phyloP scores from a whole-genome alignment of 2,888 invertebrate species.

The Tanypteryx hageni region DNA sequence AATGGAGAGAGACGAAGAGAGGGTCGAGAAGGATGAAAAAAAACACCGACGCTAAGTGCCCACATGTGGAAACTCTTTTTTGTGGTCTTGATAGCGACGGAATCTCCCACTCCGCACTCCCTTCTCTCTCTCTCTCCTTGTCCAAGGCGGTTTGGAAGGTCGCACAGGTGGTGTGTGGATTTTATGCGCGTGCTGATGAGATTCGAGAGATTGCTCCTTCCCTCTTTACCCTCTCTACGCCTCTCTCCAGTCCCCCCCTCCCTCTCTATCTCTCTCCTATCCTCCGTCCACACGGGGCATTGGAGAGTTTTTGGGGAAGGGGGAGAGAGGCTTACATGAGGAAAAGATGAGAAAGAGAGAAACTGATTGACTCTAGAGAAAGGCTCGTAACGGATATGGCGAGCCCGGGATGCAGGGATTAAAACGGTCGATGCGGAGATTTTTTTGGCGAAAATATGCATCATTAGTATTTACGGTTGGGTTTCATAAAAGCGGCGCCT shows the following conservation, averaged over 20 bases:
- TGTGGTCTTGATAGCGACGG: neutral
- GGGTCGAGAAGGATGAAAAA: neutral
- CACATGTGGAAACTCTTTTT: neutral
- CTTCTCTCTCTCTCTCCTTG: neutral
- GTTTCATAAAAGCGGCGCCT: neutral
- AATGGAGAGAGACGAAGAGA: neutral
- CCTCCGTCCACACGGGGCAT: neutral
- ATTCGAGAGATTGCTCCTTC: neutral
- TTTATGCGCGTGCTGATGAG: constrained; percentile 50
- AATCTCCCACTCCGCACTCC: neutral
- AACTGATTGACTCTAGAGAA: neutral
- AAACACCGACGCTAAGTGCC: constrained; percentile 12
- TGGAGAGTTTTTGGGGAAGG: neutral
- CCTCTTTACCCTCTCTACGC: neutral
- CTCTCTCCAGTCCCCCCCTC: neutral
- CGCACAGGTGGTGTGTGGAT: constrained; percentile 59
- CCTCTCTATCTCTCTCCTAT: neutral
- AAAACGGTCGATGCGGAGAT: neutral
- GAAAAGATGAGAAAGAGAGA: neutral
- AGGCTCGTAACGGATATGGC: too few relatives aligned
- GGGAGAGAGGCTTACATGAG: neutral
- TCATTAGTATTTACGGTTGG: neutral
- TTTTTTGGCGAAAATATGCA: neutral
- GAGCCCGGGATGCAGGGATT: too few relatives aligned
- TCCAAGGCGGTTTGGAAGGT: constrained; percentile 48